Percentiles rank a stretch among this genome's conserved stretches.
These are phyloP conservation scores for Cephalophus harveyi DNA, from an alignment of 2,113 vertebrate species.

Conservation along the genomic window DNA sequence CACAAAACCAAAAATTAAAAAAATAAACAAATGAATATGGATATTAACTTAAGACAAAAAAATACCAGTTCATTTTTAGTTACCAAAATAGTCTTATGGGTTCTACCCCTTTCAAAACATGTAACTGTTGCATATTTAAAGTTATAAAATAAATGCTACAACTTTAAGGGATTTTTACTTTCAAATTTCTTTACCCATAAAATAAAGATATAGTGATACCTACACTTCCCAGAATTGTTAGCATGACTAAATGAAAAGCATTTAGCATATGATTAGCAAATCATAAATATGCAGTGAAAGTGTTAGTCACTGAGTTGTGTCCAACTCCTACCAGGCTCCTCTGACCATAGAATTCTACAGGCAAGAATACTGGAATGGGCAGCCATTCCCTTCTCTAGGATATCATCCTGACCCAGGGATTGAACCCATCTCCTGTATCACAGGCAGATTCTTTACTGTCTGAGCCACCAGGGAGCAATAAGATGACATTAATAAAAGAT, in stretches of 20 bases:
- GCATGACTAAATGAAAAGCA: neutral
- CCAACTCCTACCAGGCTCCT: neutral
- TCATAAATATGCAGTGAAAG: neutral
- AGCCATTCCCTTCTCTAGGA: neutral
- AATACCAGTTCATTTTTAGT: neutral
- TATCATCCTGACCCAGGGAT: neutral
- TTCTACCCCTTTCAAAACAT: neutral
- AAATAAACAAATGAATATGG: neutral
- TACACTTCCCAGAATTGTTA: neutral
- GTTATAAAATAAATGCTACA: neutral
- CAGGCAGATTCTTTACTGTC: neutral
- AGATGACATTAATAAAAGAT: neutral
- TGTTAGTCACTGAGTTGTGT: neutral
- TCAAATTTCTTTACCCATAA: neutral
- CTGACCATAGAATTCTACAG: neutral
- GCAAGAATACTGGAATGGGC: neutral
- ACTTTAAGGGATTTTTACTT: neutral
- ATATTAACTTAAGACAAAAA: neutral
- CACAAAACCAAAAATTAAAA: neutral
- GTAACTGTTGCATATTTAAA: neutral
- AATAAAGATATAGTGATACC: neutral
- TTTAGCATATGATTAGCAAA: neutral
- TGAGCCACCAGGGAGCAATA: neutral
- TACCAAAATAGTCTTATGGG: neutral
- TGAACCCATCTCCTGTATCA: neutral